Conservation (phyloP, 2,797 vertebrate genomes). For the Xenops minutus region DNA sequence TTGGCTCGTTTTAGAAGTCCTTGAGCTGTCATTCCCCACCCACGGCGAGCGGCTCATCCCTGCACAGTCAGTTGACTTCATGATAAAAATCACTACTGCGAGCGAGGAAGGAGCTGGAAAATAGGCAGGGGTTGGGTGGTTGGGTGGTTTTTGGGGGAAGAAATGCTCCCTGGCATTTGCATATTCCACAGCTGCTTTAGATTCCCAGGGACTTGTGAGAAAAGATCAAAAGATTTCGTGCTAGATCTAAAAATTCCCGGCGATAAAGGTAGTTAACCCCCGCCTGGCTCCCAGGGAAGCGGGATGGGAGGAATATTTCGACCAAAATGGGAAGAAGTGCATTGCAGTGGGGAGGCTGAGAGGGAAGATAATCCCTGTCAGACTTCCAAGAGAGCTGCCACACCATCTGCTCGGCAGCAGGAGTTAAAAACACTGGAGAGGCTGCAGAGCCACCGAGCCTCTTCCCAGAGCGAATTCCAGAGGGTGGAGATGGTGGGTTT, state of each 20-base stretch:
- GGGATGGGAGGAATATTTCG: neutral
- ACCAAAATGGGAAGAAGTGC: neutral
- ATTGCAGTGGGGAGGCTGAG: neutral
- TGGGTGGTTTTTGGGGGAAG: neutral
- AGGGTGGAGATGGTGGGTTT: accelerated
- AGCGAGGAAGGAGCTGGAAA: neutral
- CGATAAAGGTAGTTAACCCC: neutral
- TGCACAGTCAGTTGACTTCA: neutral
- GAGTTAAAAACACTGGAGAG: neutral
- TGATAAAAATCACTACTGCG: neutral
- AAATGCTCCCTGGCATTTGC: neutral
- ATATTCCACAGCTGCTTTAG: neutral
- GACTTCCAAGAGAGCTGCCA: slow-evolving; percentile 6
- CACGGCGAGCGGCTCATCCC: slow-evolving; percentile 6
- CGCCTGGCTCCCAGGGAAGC: accelerated
- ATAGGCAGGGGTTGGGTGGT: neutral
- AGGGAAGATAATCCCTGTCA: slow-evolving; percentile 17
- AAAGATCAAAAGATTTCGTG: neutral
- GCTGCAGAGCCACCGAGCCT: neutral
- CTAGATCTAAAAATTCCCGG: neutral
- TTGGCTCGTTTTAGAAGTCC: slow-evolving; percentile 2
- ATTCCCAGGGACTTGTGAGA: neutral
- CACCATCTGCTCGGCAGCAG: slow-evolving; percentile 28
- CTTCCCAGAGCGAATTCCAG: neutral
- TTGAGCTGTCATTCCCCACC: slow-evolving; percentile 43